These are phyloP conservation scores for Xenus cinereus DNA, from an alignment of 2,113 vertebrate genomes.

Conservation along the genomic window DNA sequence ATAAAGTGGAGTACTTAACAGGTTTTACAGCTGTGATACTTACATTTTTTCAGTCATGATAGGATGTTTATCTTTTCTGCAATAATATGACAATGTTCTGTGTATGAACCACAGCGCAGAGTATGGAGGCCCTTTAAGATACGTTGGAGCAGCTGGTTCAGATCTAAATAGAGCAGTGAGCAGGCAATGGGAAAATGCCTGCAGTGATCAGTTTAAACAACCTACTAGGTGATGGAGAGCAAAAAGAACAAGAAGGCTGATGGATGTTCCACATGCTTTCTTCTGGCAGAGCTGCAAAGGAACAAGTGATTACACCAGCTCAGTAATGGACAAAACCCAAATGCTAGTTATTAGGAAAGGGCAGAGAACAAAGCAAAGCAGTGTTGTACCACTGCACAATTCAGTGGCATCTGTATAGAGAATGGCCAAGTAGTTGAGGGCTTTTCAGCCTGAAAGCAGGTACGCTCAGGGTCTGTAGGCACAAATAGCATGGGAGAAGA, in stretches of 20 bases:
- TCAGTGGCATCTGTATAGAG: not conserved
- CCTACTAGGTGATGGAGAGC: not conserved
- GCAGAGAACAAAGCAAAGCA: not conserved
- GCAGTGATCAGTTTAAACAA: not conserved
- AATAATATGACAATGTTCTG: not conserved
- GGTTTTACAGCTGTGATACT: not conserved
- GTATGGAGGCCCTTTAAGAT: not conserved
- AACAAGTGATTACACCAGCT: not conserved
- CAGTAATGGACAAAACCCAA: not conserved
- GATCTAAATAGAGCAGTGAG: not conserved
- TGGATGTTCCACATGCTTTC: not conserved
- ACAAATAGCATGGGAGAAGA: not conserved
- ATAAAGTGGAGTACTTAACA: not conserved
- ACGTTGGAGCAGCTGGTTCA: not conserved
- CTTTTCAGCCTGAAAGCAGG: not conserved
- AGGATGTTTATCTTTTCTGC: conserved; percentile 43
- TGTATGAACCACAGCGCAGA: not conserved
- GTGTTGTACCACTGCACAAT: not conserved
- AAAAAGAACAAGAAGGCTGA: not conserved
- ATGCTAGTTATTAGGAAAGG: not conserved
- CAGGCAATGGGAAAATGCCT: not conserved
- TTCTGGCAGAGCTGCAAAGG: not conserved
- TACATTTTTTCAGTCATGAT: conserved; percentile 34
- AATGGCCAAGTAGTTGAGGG: not conserved
- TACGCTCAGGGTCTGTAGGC: not conserved